Conservation (phyloP, 2,113 vertebrate species). For the Halichoerus grypus region DNA sequence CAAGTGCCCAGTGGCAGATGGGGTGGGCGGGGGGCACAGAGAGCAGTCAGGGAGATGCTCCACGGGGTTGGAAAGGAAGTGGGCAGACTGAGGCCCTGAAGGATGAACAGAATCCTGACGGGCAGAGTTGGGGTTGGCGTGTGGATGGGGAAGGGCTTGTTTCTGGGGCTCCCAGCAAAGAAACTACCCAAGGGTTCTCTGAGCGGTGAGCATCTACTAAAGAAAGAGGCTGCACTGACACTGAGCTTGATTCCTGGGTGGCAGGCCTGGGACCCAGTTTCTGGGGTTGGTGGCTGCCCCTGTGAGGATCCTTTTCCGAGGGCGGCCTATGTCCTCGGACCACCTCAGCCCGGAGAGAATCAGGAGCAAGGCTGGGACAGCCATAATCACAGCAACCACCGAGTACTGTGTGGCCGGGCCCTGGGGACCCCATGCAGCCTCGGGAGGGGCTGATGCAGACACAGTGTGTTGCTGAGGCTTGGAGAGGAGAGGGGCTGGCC, state of each 20-base stretch:
- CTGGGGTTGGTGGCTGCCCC: background rate
- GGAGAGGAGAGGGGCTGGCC: background rate
- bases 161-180: background rate
- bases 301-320: background rate
- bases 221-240: background rate
- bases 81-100: background rate
- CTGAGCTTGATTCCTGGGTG: background rate
- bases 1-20: background rate
- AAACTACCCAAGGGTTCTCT: background rate
- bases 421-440: accelerated
- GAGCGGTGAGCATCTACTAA: background rate
- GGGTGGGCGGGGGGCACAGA: too few species aligned
- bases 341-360: background rate
- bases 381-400: too few species aligned
- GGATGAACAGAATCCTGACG: background rate
- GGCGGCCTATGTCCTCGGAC: background rate
- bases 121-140: background rate
- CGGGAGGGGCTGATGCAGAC: background rate
- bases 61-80: background rate
- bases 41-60: background rate
- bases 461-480: background rate
- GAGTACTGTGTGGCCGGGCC: too few species aligned
- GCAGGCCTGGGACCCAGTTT: background rate
- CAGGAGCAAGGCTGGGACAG: background rate
- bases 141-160: background rate